A percentile compares a stretch with the other conserved stretches of the same genome.
Evolutionary conservation across 2,888 invertebrate species (phyloP).

Genomic region (Eupithecia subumbrata): DNA sequence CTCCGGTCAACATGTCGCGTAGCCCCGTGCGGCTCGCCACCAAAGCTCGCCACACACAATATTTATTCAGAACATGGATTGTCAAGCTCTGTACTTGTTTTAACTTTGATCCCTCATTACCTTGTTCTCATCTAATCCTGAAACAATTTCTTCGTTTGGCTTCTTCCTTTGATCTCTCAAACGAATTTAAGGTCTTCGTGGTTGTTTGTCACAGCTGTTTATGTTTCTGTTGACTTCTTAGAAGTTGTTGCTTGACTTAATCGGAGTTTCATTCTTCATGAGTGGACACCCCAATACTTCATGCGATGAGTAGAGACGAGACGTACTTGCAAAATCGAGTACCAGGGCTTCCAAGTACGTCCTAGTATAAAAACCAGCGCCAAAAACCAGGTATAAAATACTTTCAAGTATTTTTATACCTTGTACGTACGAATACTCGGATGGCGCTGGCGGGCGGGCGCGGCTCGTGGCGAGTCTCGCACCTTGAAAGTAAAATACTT

Average conservation of each 20-base stretch:
- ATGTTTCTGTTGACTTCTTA: constrained; percentile 8
- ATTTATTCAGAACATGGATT: constrained; percentile 21
- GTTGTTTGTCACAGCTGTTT: constrained; percentile 3
- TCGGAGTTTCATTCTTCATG: constrained; percentile 18
- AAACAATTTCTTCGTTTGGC: not conserved
- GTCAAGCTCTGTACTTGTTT: constrained; percentile 9
- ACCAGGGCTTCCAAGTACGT: too few species aligned
- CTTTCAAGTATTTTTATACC: too few species aligned
- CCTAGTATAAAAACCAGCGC: too few species aligned
- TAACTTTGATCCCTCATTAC: constrained; percentile 18
- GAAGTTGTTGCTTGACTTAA: constrained; percentile 8
- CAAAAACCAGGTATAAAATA: too few species aligned
- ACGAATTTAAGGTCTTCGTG: not conserved
- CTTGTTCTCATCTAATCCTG: constrained; percentile 11
- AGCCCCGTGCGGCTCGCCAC: constrained; percentile 3
- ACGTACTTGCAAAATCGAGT: too few species aligned
- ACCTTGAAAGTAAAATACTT: too few species aligned
- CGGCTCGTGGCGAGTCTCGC: too few species aligned
- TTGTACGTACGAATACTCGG: too few species aligned
- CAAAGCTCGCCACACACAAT: constrained; percentile 11
- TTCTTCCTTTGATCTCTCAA: constrained; percentile 3
- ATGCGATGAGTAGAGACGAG: constrained; percentile 24
- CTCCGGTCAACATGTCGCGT: constrained; percentile 15
- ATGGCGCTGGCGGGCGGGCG: too few species aligned
- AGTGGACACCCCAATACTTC: constrained; percentile 7